These are phyloP conservation scores for Drosophila atroscutellata DNA, from an alignment of 2,888 invertebrate species.

Conservation along the genomic window DNA sequence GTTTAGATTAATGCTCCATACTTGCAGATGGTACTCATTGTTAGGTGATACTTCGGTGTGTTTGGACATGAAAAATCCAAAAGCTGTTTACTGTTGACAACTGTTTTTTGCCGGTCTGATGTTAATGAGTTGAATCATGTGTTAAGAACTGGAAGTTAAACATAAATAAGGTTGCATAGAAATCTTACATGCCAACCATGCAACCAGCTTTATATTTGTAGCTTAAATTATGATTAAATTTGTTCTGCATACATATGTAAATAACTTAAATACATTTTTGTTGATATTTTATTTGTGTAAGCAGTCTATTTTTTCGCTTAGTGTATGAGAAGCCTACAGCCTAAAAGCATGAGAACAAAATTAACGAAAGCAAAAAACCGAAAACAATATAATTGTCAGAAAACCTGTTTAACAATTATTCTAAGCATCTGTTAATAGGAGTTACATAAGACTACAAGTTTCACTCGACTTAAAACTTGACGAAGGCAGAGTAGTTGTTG, in stretches of 20 bases:
- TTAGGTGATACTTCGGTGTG: neutral
- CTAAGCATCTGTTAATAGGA: conserved; percentile 9
- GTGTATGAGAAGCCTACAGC: conserved; percentile 8
- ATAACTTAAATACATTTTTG: too few species aligned
- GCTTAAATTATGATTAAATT: too few species aligned
- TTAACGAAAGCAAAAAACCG: conserved; percentile 4
- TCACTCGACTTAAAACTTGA: neutral
- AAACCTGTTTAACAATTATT: conserved; percentile 39
- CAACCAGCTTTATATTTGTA: too few species aligned
- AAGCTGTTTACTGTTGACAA: conserved; percentile 31
- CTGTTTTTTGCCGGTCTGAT: neutral
- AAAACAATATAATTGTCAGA: conserved; percentile 22
- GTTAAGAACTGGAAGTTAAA: neutral
- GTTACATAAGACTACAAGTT: neutral
- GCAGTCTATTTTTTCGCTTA: conserved; percentile 4
- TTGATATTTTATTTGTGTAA: neutral
- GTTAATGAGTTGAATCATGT: conserved; percentile 41
- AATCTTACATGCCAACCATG: neutral
- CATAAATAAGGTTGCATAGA: neutral
- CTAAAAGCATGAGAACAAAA: conserved; percentile 10
- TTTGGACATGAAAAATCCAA: neutral
- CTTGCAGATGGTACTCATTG: conserved; percentile 25
- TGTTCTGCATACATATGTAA: too few species aligned
- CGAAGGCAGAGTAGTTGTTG: neutral
- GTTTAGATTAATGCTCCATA: conserved; percentile 24